Percentiles rank a stretch among this genome's conserved stretches.
These are phyloP conservation scores for Pelecanus crispus DNA, from an alignment of 2,113 vertebrate genomes.

Conservation along the genomic window DNA sequence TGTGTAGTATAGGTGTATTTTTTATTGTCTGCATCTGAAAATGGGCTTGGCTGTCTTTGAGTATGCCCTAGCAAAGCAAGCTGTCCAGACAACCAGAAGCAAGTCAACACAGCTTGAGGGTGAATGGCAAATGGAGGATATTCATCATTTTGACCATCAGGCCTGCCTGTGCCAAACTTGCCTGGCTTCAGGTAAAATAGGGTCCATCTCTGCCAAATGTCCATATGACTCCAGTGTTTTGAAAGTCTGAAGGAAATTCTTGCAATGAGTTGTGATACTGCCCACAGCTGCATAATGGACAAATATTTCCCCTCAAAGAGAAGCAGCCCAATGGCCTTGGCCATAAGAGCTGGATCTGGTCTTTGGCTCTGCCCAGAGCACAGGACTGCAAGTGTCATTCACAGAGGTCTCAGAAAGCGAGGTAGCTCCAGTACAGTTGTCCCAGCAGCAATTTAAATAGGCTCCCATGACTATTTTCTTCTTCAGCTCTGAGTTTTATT, in stretches of 20 bases:
- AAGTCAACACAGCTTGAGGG: neutral
- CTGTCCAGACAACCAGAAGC: neutral
- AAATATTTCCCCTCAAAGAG: neutral
- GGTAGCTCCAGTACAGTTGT: neutral
- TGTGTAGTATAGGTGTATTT: neutral
- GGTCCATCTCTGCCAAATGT: neutral
- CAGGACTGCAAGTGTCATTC: neutral
- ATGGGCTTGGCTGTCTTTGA: neutral
- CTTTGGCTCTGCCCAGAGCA: neutral
- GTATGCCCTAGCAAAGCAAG: neutral
- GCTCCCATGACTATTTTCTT: neutral
- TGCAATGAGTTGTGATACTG: neutral
- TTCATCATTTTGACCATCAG: neutral
- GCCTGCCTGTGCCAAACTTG: neutral
- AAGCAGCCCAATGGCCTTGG: neutral
- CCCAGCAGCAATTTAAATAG: neutral
- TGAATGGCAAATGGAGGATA: neutral
- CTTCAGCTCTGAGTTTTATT: neutral
- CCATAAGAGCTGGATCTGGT: neutral
- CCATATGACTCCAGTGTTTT: neutral
- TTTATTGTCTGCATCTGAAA: neutral
- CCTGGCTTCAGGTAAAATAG: neutral
- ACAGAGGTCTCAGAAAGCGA: accelerated
- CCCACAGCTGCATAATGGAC: neutral
- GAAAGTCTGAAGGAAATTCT: neutral